Percentiles rank a stretch among this genome's conserved stretches.
phyloP scores from a whole-genome alignment of 2,797 vertebrate species.

The Nannoperca australis region DNA sequence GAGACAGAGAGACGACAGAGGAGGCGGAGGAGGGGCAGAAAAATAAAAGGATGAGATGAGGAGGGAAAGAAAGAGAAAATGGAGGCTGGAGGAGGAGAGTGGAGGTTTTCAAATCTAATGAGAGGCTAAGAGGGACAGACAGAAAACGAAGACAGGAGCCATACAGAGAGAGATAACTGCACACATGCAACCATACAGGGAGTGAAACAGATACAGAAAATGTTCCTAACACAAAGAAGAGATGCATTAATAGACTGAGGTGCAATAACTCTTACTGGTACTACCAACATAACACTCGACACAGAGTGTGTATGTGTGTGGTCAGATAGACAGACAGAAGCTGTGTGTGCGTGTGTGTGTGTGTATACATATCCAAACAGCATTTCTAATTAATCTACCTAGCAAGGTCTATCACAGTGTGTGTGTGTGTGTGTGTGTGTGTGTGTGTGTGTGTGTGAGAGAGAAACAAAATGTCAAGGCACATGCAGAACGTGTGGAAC shows the following conservation, averaged over 20 bases:
- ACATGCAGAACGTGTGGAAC: background rate
- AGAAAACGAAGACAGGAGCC: background rate
- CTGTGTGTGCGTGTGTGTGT: constrained; percentile 8
- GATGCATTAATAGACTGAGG: constrained; percentile 4
- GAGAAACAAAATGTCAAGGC: constrained; percentile 17
- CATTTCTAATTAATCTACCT: constrained; percentile 42
- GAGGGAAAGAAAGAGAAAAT: background rate
- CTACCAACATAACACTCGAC: constrained; percentile 20
- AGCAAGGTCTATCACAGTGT: background rate
- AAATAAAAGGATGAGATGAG: background rate
- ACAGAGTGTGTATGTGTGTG: constrained; percentile 5
- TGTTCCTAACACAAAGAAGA: background rate
- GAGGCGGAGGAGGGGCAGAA: constrained; percentile 10
- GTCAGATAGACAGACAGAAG: background rate
- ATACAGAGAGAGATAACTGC: background rate
- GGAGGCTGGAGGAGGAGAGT: constrained; percentile 11
- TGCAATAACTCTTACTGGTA: background rate
- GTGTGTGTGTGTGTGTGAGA: background rate
- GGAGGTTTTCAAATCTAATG: constrained; percentile 58
- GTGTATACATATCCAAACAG: constrained; percentile 36
- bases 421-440: background rate
- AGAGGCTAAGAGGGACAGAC: constrained; percentile 34
- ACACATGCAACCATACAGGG: background rate
- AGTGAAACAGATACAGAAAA: background rate
- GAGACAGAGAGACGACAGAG: constrained; percentile 9